Conservation (phyloP, 23 tunicate genomes). For the Aplidium turbinatum region DNA sequence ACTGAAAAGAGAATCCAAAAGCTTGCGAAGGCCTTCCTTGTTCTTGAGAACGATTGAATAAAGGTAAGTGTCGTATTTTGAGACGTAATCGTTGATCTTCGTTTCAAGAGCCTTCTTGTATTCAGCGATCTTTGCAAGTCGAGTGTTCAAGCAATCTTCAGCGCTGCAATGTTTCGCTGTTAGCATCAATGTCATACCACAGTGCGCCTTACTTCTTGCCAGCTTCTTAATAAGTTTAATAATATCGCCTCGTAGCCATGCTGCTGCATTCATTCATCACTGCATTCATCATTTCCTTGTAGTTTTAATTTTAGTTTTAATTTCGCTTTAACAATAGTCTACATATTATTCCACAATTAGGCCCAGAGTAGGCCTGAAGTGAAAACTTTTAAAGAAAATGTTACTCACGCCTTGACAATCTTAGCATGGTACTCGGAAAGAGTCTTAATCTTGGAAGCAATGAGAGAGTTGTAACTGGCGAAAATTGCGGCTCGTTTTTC, state of each 20-base stretch:
- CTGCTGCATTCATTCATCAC: too few relatives aligned
- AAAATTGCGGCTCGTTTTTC: neutral
- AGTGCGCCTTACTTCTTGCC: too few relatives aligned
- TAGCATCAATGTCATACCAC: too few relatives aligned
- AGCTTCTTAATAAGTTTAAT: too few relatives aligned
- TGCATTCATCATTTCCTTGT: too few relatives aligned
- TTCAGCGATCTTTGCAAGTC: conserved; percentile 32
- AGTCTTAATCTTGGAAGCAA: neutral
- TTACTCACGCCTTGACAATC: conserved; percentile 36
- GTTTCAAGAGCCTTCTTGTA: neutral
- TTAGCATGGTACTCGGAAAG: conserved; percentile 17
- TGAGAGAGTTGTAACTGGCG: conserved; percentile 27
- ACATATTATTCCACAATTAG: too few relatives aligned
- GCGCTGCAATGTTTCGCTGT: too few relatives aligned
- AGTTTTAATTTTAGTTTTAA: too few relatives aligned
- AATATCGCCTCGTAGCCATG: too few relatives aligned
- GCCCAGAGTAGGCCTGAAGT: too few relatives aligned
- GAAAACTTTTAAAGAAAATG: too few relatives aligned
- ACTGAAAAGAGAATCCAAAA: conserved; percentile 37
- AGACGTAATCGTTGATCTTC: conserved; percentile 23
- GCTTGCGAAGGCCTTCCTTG: conserved; percentile 5
- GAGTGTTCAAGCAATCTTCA: conserved; percentile 36
- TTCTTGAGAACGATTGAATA: conserved; percentile 25
- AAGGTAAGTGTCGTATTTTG: conserved; percentile 7
- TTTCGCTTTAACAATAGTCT: too few relatives aligned